Conservation (phyloP, 1,140 invertebrate genomes). For the Scaptomyza graminum region DNA sequence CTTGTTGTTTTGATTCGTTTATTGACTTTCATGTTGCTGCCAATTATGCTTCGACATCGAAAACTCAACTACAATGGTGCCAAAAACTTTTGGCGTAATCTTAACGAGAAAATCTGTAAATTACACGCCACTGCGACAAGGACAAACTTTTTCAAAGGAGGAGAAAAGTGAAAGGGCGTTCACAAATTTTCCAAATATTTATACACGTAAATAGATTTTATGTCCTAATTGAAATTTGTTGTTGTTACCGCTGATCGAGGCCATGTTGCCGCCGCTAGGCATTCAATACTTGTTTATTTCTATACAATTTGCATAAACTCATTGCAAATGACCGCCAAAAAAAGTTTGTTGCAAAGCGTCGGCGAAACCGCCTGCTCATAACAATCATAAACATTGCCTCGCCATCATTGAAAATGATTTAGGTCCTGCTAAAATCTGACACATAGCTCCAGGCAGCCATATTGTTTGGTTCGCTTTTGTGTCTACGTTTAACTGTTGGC, state of each 20-base stretch:
- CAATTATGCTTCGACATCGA: conserved; percentile 63
- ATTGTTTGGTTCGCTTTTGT: neutral
- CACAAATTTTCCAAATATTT: conserved; percentile 76
- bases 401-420: conserved; percentile 58
- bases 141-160: conserved; percentile 27
- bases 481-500: neutral
- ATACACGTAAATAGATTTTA: conserved; percentile 81
- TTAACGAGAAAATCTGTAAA: conserved; percentile 81
- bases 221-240: conserved; percentile 82
- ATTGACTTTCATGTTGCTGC: conserved; percentile 71
- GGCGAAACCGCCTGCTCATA: conserved; percentile 54
- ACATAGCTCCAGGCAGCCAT: conserved; percentile 58
- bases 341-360: conserved; percentile 76
- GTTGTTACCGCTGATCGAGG: conserved; percentile 55
- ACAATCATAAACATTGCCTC: conserved; percentile 51
- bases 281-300: conserved; percentile 46
- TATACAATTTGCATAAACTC: conserved; percentile 71
- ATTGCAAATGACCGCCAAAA: conserved; percentile 49
- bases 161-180: neutral
- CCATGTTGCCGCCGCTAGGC: conserved; percentile 4
- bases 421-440: conserved; percentile 63
- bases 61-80: conserved; percentile 46
- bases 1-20: conserved; percentile 55
- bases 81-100: conserved; percentile 65
- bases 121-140: conserved; percentile 60